Evolutionary conservation across 2,888 invertebrate genomes (phyloP).

Genomic region (Parnassius smintheus): DNA sequence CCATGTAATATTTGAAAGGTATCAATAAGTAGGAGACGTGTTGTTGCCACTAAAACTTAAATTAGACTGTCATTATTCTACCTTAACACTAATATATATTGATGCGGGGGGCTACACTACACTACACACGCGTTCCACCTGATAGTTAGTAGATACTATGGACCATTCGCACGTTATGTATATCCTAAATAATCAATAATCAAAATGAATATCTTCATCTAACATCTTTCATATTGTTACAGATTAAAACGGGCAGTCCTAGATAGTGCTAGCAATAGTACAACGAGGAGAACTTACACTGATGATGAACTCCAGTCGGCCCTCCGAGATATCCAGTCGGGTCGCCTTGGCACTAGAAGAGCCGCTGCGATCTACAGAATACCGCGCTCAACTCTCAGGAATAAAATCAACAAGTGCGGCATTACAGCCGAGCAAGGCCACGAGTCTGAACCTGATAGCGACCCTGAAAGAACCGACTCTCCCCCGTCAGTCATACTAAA

Average conservation of each 20-base stretch:
- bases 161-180: not conserved
- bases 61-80: too few relatives aligned
- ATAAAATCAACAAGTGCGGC: conserved; percentile 92
- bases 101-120: too few relatives aligned
- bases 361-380: conserved; percentile 98
- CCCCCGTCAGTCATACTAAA: conserved; percentile 90
- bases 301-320: conserved; percentile 97
- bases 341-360: conserved; percentile 94
- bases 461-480: conserved; percentile 73
- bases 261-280: conserved; percentile 70
- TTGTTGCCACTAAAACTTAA: too few relatives aligned
- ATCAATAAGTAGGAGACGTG: too few relatives aligned
- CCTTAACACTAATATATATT: too few relatives aligned
- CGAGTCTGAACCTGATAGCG: conserved; percentile 81
- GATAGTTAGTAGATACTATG: not conserved
- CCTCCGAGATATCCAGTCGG: conserved; percentile 95
- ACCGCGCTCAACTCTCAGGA: conserved; percentile 96
- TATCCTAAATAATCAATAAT: not conserved
- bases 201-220: not conserved
- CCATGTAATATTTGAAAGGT: too few relatives aligned
- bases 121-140: too few relatives aligned
- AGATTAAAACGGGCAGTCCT: conserved; percentile 65
- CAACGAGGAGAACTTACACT: conserved; percentile 92
- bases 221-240: conserved; percentile 46
- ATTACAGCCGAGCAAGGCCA: conserved; percentile 85